These are phyloP conservation scores for Bellardia bayeri DNA, from an alignment of 2,888 invertebrate genomes.

Conservation along the genomic window DNA sequence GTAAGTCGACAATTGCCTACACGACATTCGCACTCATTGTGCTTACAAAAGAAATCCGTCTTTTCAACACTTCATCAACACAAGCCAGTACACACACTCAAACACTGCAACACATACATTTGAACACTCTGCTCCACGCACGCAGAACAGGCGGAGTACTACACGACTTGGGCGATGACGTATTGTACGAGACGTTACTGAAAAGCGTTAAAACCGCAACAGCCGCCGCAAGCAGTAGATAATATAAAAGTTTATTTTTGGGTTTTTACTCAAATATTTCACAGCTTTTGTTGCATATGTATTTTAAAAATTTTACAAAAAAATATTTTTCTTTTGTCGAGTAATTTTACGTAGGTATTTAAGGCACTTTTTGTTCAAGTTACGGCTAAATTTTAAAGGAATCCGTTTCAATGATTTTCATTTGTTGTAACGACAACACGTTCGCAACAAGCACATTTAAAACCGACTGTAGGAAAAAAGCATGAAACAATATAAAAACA, in stretches of 20 bases:
- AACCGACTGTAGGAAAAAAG: conserved; percentile 59
- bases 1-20: conserved; percentile 71
- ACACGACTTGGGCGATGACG: conserved; percentile 25
- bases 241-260: background rate
- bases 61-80: conserved; percentile 73
- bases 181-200: conserved; percentile 4
- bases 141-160: conserved; percentile 12
- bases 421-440: conserved; percentile 57
- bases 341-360: background rate
- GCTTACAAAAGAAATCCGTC: conserved; percentile 71
- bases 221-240: conserved; percentile 11
- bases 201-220: conserved; percentile 29
- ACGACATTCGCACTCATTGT: conserved; percentile 73
- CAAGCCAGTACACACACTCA: conserved; percentile 40
- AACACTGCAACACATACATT: conserved; percentile 8
- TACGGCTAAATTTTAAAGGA: conserved; percentile 17
- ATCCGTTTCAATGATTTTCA: conserved; percentile 45
- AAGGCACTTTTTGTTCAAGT: conserved; percentile 58
- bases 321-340: background rate
- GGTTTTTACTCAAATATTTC: conserved; percentile 8
- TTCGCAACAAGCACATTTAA: conserved; percentile 61
- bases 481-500: conserved; percentile 57
- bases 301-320: background rate
- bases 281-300: conserved; percentile 3
- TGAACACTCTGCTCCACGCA: conserved; percentile 25